Base-by-base conservation (phyloP, 2,888 invertebrate species). In the Erebia epiphron region DNA sequence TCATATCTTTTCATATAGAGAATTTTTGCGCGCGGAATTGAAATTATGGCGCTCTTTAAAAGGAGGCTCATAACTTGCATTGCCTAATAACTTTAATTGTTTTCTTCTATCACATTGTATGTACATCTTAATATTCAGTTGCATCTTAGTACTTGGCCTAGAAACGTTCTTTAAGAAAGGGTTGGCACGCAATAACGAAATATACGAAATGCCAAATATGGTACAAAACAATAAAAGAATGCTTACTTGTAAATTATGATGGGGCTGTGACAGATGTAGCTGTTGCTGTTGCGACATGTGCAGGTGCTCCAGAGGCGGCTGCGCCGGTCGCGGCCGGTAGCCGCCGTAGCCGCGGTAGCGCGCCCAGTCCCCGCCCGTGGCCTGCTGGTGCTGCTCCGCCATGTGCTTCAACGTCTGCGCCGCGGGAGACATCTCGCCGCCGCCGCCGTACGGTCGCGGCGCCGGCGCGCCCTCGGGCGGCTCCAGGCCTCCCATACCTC, bases 371-470 rank as follows among this genome's bases (percentile, higher is more conserved):
- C 96, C 96, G 85, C 91, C 92, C 46, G 92, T 83, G 72, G 91
- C 91, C 89, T 97, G 98, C 90, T 98, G 98, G 89, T 98, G 98
- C 87, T 98, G 98, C 86, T 98, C 98, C 54, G 98, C 98, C 98
- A 98, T 98, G 83, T 98, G 98, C 86, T 98, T 98, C 67, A 99
- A 93, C 0, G 98, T 98, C 91, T 98, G 98, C 64, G 98, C 98
- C 0, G 99, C 99, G 35, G 98, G 97, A 72, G 98, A 98, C 86
- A 97, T 94, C 86, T 97, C 97, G 0, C 95, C 95, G 70, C 94
- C 83, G 76, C 94, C 83, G 76, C 94, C 90, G 75, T 95, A 94
- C 26, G 94, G 88, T 72, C 93, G 80, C 67, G 94, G 80, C 80
- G 89, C 84, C 74, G 83, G 80, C 46, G 94, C 94, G 50, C 93